phyloP scores from a whole-genome alignment of 23 tunicate species.

The Halocynthia roretzi region DNA sequence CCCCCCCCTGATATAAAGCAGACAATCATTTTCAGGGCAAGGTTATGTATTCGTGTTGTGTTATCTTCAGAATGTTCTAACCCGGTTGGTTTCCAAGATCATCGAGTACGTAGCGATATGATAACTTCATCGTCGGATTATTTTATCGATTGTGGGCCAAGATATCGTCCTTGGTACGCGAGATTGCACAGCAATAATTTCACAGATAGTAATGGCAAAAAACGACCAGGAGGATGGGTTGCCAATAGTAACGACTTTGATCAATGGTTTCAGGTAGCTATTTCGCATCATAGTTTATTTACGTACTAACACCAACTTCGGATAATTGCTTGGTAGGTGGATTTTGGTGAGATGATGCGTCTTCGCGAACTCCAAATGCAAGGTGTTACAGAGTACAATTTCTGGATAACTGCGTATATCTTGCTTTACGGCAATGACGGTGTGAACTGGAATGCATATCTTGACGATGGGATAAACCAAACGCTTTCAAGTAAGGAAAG shows the following conservation, averaged over 20 bases:
- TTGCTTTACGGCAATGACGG: slow-evolving; percentile 21
- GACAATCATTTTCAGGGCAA: not conserved
- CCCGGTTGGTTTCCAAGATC: slow-evolving; percentile 10
- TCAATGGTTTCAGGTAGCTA: slow-evolving; percentile 28
- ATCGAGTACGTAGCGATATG: not conserved
- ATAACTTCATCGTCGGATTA: slow-evolving; percentile 3
- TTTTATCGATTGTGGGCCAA: not conserved
- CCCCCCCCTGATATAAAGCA: no score
- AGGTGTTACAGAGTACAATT: slow-evolving; percentile 12
- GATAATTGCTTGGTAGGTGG: slow-evolving; percentile 13
- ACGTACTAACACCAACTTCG: no score
- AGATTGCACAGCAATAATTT: slow-evolving; percentile 3
- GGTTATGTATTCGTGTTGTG: not conserved
- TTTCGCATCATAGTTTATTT: no score
- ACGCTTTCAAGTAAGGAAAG: no score
- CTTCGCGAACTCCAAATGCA: slow-evolving; percentile 9
- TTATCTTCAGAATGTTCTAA: slow-evolving; percentile 6
- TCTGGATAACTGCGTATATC: slow-evolving; percentile 10
- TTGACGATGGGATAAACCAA: not conserved
- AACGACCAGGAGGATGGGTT: slow-evolving; percentile 27
- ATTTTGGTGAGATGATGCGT: not conserved
- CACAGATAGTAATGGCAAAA: not conserved
- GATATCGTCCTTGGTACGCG: slow-evolving; percentile 1
- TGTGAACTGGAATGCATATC: slow-evolving; percentile 10
- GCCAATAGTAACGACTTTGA: slow-evolving; percentile 1